Base-by-base conservation (phyloP, 2,113 vertebrate species). In the Oreochromis niloticus region DNA sequence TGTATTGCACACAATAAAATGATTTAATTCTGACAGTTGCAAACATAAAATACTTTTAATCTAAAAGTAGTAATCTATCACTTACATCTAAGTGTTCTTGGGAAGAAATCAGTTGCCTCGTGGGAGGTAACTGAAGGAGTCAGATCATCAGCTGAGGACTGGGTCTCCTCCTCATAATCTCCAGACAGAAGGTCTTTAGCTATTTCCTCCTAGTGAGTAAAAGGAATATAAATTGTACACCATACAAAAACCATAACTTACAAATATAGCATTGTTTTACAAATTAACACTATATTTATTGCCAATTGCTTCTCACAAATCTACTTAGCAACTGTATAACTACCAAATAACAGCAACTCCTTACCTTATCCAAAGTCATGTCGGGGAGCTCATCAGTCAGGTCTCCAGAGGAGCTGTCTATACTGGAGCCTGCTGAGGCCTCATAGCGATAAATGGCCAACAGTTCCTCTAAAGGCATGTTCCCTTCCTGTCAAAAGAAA, bases 311-410 rank as follows among this genome's bases (percentile, higher is more conserved):
- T 68, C 61, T 61, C 4, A 5, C 3, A 54, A 81, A 68, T 73
- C 2, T 50, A 54, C 80, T 41, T 14, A 52, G 22, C 27, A 11
- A 78, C 27, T 78, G 24, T 17, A 46, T n/a, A 43, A 22, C 13
- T 63, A 22, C 10, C 4, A 46, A 30, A 73, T 11, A 68, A 41
- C 3, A 66, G 2, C 13, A 56, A 9, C 78, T n/a, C 63, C 95
- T 96, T 94, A 98, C 99, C 96, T 99, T 99, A 95, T 99, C 99
- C 84, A 99, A 95, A 91, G 98, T 99, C 99, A 99, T 99, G 92
- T 99, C 99, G 73, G 99, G 99, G 52, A 99, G 96, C 57, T 99
- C 98, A 94, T 99, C 98, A 17, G 98, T 97, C 84, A 99, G 97
- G 94, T 99, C 99, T 92, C 97, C 98, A 55, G 99, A 98, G 24